phyloP scores from a whole-genome alignment of 2,113 vertebrate genomes.

The Delphinus delphis region DNA sequence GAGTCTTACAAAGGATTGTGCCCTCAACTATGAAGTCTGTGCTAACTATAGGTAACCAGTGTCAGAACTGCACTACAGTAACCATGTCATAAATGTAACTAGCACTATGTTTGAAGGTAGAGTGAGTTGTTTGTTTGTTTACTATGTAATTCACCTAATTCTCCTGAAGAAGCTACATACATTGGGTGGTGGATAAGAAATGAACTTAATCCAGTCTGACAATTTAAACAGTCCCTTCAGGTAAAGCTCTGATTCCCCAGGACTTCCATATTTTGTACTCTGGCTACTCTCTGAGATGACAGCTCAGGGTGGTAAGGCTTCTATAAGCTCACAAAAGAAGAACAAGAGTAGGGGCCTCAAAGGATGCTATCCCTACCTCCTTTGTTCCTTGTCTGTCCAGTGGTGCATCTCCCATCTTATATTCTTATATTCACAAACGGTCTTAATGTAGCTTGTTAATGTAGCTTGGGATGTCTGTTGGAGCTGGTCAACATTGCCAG shows the following conservation, averaged over 20 bases:
- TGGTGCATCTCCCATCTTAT: neutral
- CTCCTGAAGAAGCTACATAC: neutral
- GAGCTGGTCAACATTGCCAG: neutral
- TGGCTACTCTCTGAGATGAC: neutral
- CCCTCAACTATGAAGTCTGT: neutral
- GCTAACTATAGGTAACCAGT: neutral
- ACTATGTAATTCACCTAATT: neutral
- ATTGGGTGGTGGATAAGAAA: neutral
- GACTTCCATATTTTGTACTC: neutral
- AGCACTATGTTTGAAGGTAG: neutral
- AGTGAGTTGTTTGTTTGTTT: neutral
- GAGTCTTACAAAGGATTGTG: neutral
- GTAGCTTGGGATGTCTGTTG: neutral
- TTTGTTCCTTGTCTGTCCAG: neutral
- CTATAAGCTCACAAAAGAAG: neutral
- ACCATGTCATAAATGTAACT: neutral
- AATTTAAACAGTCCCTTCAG: neutral
- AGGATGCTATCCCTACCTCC: neutral
- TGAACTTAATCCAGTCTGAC: neutral
- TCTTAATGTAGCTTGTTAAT: neutral
- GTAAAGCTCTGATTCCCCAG: neutral
- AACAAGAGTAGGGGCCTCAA: neutral
- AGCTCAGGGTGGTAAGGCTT: neutral
- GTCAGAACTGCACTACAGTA: neutral
- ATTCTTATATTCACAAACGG: neutral